Percentiles rank a stretch among this genome's conserved stretches.
phyloP scores from a whole-genome alignment of 2,797 vertebrate genomes.

The Clarias platycephalus region DNA sequence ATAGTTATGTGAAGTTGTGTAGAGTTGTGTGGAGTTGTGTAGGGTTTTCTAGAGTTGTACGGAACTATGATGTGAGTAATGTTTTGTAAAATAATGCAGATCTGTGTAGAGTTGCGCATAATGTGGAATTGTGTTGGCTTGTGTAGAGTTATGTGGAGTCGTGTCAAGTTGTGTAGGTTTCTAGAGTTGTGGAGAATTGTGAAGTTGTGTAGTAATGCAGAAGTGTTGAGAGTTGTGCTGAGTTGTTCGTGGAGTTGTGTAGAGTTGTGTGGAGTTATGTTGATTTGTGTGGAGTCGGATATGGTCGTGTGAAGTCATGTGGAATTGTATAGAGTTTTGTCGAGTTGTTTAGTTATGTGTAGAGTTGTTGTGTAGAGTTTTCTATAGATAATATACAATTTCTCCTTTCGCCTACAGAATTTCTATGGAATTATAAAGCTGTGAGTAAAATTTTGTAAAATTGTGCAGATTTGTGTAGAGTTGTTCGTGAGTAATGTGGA shows the following conservation, averaged over 20 bases:
- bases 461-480: not conserved
- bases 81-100: not conserved
- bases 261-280: not conserved
- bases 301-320: not conserved
- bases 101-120: not conserved
- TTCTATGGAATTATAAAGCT: not conserved
- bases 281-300: not conserved
- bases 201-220: not conserved
- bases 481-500: not conserved
- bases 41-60: not conserved
- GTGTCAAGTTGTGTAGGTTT: not conserved
- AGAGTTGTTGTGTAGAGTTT: not conserved
- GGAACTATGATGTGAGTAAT: too few relatives aligned
- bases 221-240: not conserved
- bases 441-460: not conserved
- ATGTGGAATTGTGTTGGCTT: not conserved
- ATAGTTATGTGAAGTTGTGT: not conserved
- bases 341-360: not conserved
- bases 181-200: not conserved
- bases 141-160: not conserved
- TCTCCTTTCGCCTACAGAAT: not conserved
- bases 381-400: not conserved
- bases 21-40: not conserved
- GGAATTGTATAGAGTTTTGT: not conserved
- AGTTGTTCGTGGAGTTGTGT: not conserved